Conservation (phyloP, 2,113 vertebrate species). For the Butorides virescens region DNA sequence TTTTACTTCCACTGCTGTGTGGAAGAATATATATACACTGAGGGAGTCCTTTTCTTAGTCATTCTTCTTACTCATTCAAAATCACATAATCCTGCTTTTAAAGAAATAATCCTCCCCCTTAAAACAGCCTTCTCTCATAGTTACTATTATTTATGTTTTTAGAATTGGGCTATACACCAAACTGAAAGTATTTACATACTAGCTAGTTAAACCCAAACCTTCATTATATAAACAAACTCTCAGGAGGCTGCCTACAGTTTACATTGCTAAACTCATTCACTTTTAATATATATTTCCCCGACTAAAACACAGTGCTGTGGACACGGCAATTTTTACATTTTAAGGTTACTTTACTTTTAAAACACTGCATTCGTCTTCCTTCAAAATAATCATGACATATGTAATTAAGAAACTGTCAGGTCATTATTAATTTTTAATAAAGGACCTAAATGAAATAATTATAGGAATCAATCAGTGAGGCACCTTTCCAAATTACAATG, state of each 20-base stretch:
- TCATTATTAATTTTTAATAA: slow-evolving; percentile 84
- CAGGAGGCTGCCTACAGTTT: slow-evolving; percentile 63
- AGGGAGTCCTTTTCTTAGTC: slow-evolving; percentile 17
- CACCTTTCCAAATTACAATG: slow-evolving; percentile 76
- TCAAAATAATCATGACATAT: slow-evolving; percentile 79
- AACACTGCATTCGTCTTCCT: slow-evolving; percentile 68
- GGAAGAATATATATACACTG: slow-evolving; percentile 1
- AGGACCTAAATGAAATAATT: slow-evolving; percentile 82
- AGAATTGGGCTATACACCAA: slow-evolving; percentile 53
- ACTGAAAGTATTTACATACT: slow-evolving; percentile 61
- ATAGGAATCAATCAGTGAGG: slow-evolving; percentile 80
- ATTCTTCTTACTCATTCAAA: slow-evolving; percentile 57
- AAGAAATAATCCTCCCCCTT: slow-evolving; percentile 64
- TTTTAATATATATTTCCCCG: slow-evolving; percentile 23
- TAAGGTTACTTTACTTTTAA: slow-evolving; percentile 64
- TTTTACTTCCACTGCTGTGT: slow-evolving; percentile 13
- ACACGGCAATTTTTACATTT: slow-evolving; percentile 32
- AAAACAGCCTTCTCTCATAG: slow-evolving; percentile 58
- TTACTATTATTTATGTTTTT: slow-evolving; percentile 69
- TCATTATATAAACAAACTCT: slow-evolving; percentile 72
- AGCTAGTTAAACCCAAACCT: slow-evolving; percentile 63
- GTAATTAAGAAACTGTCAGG: slow-evolving; percentile 83
- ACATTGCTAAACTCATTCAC: slow-evolving; percentile 61
- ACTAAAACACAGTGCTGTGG: neutral
- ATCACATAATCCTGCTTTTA: slow-evolving; percentile 66